Percentiles rank a stretch among this genome's conserved stretches.
phyloP scores from a whole-genome alignment of 2,113 vertebrate genomes.

The Bujurquina vittata region DNA sequence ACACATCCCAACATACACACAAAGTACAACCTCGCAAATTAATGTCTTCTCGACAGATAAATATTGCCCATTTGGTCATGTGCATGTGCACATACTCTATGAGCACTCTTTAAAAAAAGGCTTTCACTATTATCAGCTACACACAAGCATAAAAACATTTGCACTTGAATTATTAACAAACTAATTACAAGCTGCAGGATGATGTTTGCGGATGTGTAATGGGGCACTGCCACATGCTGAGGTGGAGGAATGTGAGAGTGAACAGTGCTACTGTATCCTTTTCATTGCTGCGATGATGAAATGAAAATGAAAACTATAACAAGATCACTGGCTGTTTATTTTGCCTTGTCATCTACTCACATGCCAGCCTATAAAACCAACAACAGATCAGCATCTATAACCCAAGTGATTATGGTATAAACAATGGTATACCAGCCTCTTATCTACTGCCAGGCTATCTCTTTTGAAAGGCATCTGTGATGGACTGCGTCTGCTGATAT shows the following conservation, averaged over 20 bases:
- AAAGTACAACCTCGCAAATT: not conserved
- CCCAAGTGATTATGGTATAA: not conserved
- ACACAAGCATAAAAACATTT: slow-evolving; percentile 33
- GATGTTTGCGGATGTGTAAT: slow-evolving; percentile 50
- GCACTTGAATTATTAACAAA: slow-evolving; percentile 57
- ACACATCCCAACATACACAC: slow-evolving; percentile 14
- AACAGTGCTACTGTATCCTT: slow-evolving; percentile 1
- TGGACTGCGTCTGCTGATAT: not conserved
- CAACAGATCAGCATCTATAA: not conserved
- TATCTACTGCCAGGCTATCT: not conserved
- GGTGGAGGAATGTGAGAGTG: not conserved
- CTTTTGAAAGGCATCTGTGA: not conserved
- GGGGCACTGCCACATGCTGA: slow-evolving; percentile 16
- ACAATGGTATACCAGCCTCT: not conserved
- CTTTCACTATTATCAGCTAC: not conserved
- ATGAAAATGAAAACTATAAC: slow-evolving; percentile 10
- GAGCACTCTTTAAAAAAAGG: accelerated
- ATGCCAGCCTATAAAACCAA: not conserved
- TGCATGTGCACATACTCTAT: slow-evolving; percentile 12
- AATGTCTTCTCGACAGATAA: slow-evolving; percentile 19
- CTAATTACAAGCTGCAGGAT: slow-evolving; percentile 55
- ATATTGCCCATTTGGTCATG: slow-evolving; percentile 34
- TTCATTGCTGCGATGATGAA: not conserved
- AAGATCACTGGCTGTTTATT: not conserved
- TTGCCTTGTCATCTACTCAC: not conserved